phyloP scores from a whole-genome alignment of 1,140 invertebrate genomes.

The Artemia franciscana region DNA sequence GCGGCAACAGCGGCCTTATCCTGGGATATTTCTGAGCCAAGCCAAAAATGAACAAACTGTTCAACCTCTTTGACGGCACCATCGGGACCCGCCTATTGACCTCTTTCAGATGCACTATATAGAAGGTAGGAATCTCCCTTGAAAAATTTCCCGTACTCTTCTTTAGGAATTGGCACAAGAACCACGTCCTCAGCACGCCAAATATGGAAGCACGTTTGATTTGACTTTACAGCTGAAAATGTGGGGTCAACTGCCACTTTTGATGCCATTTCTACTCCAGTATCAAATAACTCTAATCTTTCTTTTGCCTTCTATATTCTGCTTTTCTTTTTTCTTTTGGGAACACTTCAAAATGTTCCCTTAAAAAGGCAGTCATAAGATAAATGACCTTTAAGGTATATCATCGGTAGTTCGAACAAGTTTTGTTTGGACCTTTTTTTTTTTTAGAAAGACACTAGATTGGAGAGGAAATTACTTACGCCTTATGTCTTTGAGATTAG shows the following conservation, averaged over 20 bases:
- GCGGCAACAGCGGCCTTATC: conserved; percentile 58
- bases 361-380: too few relatives aligned
- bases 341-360: too few relatives aligned
- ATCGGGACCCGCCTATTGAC: conserved; percentile 34
- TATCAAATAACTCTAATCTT: too few relatives aligned
- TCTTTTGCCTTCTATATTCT: too few relatives aligned
- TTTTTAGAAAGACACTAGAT: too few relatives aligned
- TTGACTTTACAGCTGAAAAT: conserved; percentile 45
- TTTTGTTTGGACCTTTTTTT: too few relatives aligned
- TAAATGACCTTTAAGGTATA: too few relatives aligned
- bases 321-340: too few relatives aligned
- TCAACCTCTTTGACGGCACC: conserved; percentile 29
- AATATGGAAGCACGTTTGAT: conserved; percentile 43
- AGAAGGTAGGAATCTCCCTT: conserved; percentile 66
- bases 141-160: conserved; percentile 60
- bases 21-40: conserved; percentile 43
- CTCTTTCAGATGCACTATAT: conserved; percentile 44
- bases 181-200: conserved; percentile 66
- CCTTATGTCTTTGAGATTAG: too few relatives aligned
- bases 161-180: conserved; percentile 43
- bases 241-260: conserved; percentile 23
- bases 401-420: too few relatives aligned
- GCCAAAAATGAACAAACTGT: conserved; percentile 64
- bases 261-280: too few relatives aligned
- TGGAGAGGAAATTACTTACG: too few relatives aligned